Evolutionary conservation across 2,113 vertebrate species (phyloP).

Genomic region (Otocyon megalotis): DNA sequence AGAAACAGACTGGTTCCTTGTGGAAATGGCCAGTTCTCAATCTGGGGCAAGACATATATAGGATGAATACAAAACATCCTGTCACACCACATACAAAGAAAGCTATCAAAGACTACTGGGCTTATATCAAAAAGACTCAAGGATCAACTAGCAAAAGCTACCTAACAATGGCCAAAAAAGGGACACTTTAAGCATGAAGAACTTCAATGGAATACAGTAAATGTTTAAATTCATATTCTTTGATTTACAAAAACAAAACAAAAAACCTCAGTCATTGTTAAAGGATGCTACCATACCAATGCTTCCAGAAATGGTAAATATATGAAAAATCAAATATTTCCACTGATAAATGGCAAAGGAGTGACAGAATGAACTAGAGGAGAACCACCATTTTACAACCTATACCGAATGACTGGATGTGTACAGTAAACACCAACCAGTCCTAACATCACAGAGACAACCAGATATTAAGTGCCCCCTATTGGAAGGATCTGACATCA

Average conservation of each 20-base stretch:
- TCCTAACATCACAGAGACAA: neutral
- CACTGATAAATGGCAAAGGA: slow-evolving; percentile 6
- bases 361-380: neutral
- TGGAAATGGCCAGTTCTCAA: slow-evolving; percentile 15
- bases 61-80: neutral
- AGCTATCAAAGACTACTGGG: neutral
- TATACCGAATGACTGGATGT: neutral
- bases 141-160: neutral
- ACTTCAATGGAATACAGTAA: neutral
- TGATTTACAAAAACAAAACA: neutral
- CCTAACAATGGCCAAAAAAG: neutral
- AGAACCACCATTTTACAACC: neutral
- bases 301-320: neutral
- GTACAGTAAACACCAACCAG: neutral
- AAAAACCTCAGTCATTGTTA: neutral
- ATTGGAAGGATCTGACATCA: neutral
- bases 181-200: neutral
- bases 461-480: neutral
- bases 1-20: neutral
- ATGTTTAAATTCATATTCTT: neutral
- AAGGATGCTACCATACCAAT: neutral
- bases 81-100: neutral
- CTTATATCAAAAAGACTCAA: neutral
- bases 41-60: neutral
- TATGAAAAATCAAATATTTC: neutral